phyloP scores from a whole-genome alignment of 2,888 invertebrate species.

The Melinaea marsaeus region DNA sequence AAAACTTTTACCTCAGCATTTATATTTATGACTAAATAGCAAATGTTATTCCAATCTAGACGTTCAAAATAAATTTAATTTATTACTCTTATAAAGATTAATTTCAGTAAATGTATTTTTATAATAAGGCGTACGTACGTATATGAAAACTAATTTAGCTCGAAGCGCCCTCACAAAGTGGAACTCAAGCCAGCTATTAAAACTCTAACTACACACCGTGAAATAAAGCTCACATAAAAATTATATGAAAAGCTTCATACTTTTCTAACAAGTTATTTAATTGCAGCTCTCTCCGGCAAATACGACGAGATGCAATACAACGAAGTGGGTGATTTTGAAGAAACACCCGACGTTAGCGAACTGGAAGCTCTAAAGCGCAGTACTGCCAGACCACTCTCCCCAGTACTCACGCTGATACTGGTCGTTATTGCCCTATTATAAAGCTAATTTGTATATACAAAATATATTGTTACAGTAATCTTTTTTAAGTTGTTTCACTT shows the following conservation, averaged over 20 bases:
- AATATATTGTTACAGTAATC: slow-evolving; percentile 67
- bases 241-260: background rate
- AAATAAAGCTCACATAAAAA: slow-evolving; percentile 4
- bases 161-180: slow-evolving; percentile 12
- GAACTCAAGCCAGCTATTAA: slow-evolving; percentile 11
- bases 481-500: slow-evolving; percentile 38
- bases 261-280: slow-evolving; percentile 22
- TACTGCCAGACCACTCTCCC: slow-evolving; percentile 36
- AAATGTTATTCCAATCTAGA: too few species aligned
- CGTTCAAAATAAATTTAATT: too few species aligned
- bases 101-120: background rate
- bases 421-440: slow-evolving; percentile 61
- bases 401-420: slow-evolving; percentile 43
- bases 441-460: slow-evolving; percentile 68
- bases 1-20: too few species aligned
- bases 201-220: slow-evolving; percentile 1
- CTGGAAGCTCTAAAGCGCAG: slow-evolving; percentile 69
- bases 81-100: too few species aligned
- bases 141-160: slow-evolving; percentile 8
- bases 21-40: too few species aligned
- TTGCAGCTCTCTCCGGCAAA: slow-evolving; percentile 69
- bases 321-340: slow-evolving; percentile 63
- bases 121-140: background rate
- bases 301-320: slow-evolving; percentile 73
- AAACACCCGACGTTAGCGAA: slow-evolving; percentile 67